Base-by-base conservation (phyloP, 2,888 invertebrate species). In the Rhodophaea formosa region DNA sequence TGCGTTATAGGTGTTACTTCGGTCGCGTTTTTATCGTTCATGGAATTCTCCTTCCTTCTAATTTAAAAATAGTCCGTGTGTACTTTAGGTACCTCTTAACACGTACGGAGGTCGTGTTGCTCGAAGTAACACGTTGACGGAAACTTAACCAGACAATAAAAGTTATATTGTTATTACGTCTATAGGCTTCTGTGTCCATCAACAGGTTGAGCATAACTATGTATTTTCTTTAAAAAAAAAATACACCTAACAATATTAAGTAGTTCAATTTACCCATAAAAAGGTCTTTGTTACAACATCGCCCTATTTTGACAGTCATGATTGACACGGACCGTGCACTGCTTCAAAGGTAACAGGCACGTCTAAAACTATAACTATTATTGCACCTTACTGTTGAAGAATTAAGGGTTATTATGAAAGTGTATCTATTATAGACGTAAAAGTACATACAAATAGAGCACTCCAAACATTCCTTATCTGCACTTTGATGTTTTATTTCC, bases 401-500 rank as follows among this genome's bases (percentile, higher is more conserved):
- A 7, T 51, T 35, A 17, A 39, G 35, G 8, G 12, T 0, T 35
- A 17, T 35, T 51, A 1, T 35, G 6, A 7, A 1, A 12, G 7
- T 16, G 3, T 8, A 12, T 2, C 35, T 12, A 46, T n/a, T 35
- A 17, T 51, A 51, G 51, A 51, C 49, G 30, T 51, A 35, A 51
- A n/a, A 35, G 43, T 44, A 45, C 16, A 16, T 45, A 17, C 53
- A 55, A 55, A 55, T 55, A 55, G 45, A 45, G 16, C 54, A 46
- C 54, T 55, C 35, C 46, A 55, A 55, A 46, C 45, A 45, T 32
- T 30, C 63, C 72, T 82, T 81, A 84, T 81, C 80, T 74, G 53
- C 66, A 76, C 80, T 85, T 84, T 84, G 86, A 88, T 77, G 84
- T 86, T 86, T 84, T 84, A 86, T 87, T 88, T 85, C 85, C 86